Evolutionary conservation across 2,797 vertebrate genomes (phyloP), one percentile per base, ranked within the genome.

Genomic region (Siniperca scherzeri): DNA sequence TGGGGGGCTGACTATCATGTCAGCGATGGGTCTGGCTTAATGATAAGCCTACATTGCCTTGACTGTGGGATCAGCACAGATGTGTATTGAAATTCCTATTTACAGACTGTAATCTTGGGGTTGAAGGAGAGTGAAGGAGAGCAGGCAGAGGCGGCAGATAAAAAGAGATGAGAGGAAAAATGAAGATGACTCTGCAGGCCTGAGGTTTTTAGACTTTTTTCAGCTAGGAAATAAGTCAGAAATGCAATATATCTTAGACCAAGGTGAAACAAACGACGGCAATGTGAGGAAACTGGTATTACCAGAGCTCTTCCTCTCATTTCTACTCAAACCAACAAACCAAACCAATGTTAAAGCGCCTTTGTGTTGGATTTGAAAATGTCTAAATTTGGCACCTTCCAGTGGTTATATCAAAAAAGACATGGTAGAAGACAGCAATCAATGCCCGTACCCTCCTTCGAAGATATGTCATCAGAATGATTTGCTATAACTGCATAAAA

Each of bases 121-220:
- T 64, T 81, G 84, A 84, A 83, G 80, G 60, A 83, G 59, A 61
- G 83, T 65, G 69, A 78, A 78, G 70, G 77, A 81, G 84, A 80
- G n/a, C 9, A 65, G 72, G 80, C 53, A 16, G 70, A 67, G 67
- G 74, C 0, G 13, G 57, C 0, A 11, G 59, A 36, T 38, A 38
- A 40, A 61, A 60, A 56, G 48, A 68, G 52, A 81, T 48, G 36
- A 70, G 53, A 57, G 48, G 38, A 48, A 38, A 68, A 77, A 42
- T 80, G 25, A 74, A 76, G 61, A 74, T 74, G 53, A 33, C 27
- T 67, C 48, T 48, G 56, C 36, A 75, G 61, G 44, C 21, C 52
- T 27, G 38, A 68, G 5, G 14, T 33, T 61, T 76, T 69, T 27
- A 52, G 14, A 60, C 1, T 60, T 70, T n/a, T 74, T 50, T 50